Conservation (phyloP, 1,140 invertebrate species). For the Trichogramma pretiosum region DNA sequence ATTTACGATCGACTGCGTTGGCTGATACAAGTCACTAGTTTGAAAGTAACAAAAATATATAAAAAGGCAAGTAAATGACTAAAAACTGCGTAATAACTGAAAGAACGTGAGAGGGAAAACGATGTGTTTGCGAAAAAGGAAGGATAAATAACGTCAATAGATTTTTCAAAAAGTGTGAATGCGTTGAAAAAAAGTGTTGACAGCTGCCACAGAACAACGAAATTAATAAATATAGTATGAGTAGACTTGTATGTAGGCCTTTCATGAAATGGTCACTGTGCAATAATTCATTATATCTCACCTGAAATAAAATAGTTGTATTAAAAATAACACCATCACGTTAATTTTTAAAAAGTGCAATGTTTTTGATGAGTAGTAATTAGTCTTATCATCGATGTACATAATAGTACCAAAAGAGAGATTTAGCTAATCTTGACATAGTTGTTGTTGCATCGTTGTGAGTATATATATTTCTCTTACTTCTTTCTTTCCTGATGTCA, state of each 20-base stretch:
- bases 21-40: constrained; percentile 5
- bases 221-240: constrained; percentile 30
- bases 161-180: not conserved
- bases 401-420: too few species aligned
- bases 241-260: constrained; percentile 23
- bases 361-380: too few species aligned
- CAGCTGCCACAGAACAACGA: constrained; percentile 45
- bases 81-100: constrained; percentile 6
- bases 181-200: constrained; percentile 15
- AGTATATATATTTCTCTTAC: constrained; percentile 12
- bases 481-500: constrained; percentile 25
- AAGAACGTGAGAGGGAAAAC: constrained; percentile 9
- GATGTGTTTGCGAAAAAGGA: constrained; percentile 10
- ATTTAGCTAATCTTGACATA: too few species aligned
- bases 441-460: constrained; percentile 44
- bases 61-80: constrained; percentile 13
- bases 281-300: too few species aligned
- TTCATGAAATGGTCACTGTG: constrained; percentile 48
- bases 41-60: constrained; percentile 8
- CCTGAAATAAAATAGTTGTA: too few species aligned
- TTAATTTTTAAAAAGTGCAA: too few species aligned
- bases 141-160: constrained; percentile 3
- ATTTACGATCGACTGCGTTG: constrained; percentile 11
- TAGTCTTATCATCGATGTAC: constrained; percentile 7
- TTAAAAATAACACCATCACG: too few species aligned